Conservation (phyloP, 2,888 invertebrate species). For the Dryobotodes eremita region DNA sequence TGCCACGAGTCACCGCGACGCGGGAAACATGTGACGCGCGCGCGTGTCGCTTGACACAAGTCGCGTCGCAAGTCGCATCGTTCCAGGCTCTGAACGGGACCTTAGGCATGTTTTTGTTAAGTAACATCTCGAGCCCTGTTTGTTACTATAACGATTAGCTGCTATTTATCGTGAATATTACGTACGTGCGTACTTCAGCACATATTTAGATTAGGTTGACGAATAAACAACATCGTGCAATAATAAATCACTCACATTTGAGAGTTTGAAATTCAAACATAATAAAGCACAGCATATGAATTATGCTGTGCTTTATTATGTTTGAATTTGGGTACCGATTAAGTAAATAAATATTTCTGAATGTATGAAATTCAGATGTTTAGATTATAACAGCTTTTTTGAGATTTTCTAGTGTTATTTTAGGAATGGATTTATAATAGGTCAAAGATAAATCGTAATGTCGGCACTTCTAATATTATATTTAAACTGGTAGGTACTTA, state of each 20-base stretch:
- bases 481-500: background rate
- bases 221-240: background rate
- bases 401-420: background rate
- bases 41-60: no score
- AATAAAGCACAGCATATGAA: no score
- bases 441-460: background rate
- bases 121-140: conserved; percentile 9
- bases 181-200: background rate
- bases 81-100: no score
- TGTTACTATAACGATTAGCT: conserved; percentile 12
- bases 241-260: conserved; percentile 2
- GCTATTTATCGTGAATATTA: background rate
- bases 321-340: background rate
- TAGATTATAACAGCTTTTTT: background rate
- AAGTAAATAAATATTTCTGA: background rate
- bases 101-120: conserved; percentile 12
- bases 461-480: background rate
- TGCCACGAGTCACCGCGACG: no score
- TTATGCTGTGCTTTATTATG: background rate
- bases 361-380: background rate
- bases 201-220: conserved; percentile 5
- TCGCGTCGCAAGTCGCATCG: no score
- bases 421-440: background rate
- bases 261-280: no score
- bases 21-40: no score